These are phyloP conservation scores for Choloepus hoffmanni DNA, from an alignment of 2,113 vertebrate species.

Conservation along the genomic window DNA sequence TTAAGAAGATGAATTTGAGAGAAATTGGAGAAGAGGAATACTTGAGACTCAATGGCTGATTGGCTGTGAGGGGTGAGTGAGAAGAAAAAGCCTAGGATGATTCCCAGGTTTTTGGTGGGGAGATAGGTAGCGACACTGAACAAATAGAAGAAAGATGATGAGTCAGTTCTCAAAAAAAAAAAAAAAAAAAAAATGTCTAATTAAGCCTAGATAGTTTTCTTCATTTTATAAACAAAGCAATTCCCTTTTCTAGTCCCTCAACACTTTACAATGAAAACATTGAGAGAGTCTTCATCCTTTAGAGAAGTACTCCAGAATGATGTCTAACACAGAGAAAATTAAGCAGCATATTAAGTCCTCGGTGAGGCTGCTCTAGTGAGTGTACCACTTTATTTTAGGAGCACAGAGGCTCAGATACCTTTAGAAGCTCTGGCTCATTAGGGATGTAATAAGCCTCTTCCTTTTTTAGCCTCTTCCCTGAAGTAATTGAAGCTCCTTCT, in stretches of 20 bases:
- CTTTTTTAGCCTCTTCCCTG: constrained; percentile 63
- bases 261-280: neutral
- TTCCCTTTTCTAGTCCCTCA: neutral
- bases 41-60: neutral
- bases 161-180: neutral
- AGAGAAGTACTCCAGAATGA: neutral
- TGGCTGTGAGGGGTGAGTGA: neutral
- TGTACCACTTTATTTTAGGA: neutral
- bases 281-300: neutral
- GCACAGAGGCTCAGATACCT: neutral
- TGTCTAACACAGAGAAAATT: neutral
- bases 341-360: neutral
- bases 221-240: neutral
- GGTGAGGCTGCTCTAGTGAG: neutral
- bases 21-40: neutral
- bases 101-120: neutral
- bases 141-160: neutral
- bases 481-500: constrained; percentile 61
- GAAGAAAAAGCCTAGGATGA: neutral
- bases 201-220: neutral
- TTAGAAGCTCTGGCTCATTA: neutral
- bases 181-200: neutral
- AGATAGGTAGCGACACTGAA: neutral
- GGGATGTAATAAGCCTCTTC: constrained; percentile 49
- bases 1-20: neutral